Percentiles rank a stretch among this genome's conserved stretches.
phyloP scores from a whole-genome alignment of 2,113 vertebrate species.

The Mellivora capensis region DNA sequence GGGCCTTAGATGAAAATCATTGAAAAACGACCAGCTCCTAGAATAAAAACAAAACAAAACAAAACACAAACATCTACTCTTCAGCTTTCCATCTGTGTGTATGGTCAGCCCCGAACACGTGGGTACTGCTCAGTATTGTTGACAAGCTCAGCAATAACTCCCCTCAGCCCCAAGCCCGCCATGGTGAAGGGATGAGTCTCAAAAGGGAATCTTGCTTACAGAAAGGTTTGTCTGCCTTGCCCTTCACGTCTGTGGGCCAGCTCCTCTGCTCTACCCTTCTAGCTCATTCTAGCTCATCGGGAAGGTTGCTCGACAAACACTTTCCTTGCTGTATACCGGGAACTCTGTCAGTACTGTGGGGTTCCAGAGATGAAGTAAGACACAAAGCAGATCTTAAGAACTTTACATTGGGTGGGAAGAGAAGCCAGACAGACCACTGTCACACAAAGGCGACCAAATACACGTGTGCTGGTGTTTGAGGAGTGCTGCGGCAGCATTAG shows the following conservation, averaged over 20 bases:
- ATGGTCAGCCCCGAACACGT: rapidly evolving
- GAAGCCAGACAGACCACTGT: neutral
- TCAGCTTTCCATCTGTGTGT: neutral
- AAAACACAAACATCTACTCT: neutral
- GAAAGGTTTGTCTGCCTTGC: neutral
- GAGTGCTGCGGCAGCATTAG: neutral
- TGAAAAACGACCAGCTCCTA: neutral
- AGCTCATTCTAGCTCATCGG: neutral
- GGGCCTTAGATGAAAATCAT: neutral
- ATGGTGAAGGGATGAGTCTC: neutral
- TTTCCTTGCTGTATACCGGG: neutral
- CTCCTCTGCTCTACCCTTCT: neutral
- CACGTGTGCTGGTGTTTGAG: rapidly evolving
- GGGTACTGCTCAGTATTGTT: neutral
- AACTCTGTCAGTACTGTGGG: neutral
- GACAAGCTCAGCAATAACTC: neutral
- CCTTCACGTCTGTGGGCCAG: neutral
- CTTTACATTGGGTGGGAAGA: neutral
- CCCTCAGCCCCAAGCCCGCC: neutral
- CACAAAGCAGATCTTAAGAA: neutral
- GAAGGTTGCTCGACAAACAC: neutral
- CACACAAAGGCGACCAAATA: neutral
- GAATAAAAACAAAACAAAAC: neutral
- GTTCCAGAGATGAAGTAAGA: constrained; percentile 3
- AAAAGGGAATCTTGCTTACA: neutral